Evolutionary conservation across 2,113 vertebrate genomes (phyloP).

Genomic region (Paratilapia polleni): DNA sequence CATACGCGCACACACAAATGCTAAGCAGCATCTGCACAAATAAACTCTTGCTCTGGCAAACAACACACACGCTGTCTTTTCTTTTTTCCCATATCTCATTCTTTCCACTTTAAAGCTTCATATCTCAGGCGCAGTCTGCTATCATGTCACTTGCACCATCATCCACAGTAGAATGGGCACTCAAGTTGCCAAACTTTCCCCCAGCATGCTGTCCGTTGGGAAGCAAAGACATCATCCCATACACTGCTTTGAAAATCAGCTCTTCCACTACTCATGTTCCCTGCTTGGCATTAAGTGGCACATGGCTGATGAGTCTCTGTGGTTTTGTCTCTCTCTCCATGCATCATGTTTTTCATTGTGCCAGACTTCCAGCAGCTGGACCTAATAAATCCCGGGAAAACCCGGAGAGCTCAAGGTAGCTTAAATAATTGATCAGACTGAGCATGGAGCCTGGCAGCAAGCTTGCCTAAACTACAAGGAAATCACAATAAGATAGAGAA

Average conservation of each 20-base stretch:
- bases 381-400: slow-evolving; percentile 75
- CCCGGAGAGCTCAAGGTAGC: slow-evolving; percentile 71
- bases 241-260: slow-evolving; percentile 33
- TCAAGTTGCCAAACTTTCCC: slow-evolving; percentile 33
- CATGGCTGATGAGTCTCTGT: slow-evolving; percentile 55
- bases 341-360: slow-evolving; percentile 63
- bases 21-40: slow-evolving; percentile 38
- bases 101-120: slow-evolving; percentile 48
- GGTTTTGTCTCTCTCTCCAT: slow-evolving; percentile 54
- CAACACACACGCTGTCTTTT: slow-evolving; percentile 8
- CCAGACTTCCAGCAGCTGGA: slow-evolving; percentile 71
- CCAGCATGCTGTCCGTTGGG: slow-evolving; percentile 15
- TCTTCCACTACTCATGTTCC: slow-evolving; percentile 26
- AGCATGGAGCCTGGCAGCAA: slow-evolving; percentile 64
- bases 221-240: slow-evolving; percentile 41
- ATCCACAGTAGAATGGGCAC: slow-evolving; percentile 12
- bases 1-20: slow-evolving; percentile 29
- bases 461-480: slow-evolving; percentile 71
- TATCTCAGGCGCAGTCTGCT: slow-evolving; percentile 34
- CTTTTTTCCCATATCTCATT: slow-evolving; percentile 13
- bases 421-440: slow-evolving; percentile 79
- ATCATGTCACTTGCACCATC: slow-evolving; percentile 27
- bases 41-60: slow-evolving; percentile 29
- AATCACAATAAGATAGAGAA: slow-evolving; percentile 68
- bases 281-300: slow-evolving; percentile 59